Base-by-base conservation (phyloP, 2,888 invertebrate species). In the Diaprepes abbreviatus region DNA sequence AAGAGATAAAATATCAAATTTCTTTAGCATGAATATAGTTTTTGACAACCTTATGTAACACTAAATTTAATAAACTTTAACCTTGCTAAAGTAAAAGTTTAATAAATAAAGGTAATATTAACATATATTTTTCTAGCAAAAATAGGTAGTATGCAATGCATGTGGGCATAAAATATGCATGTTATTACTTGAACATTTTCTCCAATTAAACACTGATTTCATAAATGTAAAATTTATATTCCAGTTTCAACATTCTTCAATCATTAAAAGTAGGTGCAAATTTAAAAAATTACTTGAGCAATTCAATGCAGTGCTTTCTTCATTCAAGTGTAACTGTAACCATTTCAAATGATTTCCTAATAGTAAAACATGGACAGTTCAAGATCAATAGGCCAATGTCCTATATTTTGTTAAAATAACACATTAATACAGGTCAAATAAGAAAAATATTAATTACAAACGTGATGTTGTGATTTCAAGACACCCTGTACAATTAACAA, bases 351-450 rank as follows among this genome's bases (percentile, higher is more conserved):
- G 33, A 52, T 52, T 52, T 28, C 16, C 35, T 14, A 55, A 38
- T 38, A 24, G 3, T 21, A 35, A 12, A 63, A 63, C 28, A 31
- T 40, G 35, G 54, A 17, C 63, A 54, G 38, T 52, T 63, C 63
- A 63, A 63, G 52, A 63, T 63, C 63, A 54, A 50, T 54, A 50
- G 63, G 52, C 54, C 63, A 63, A 17, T 52, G 63, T 9, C 63
- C 54, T 45, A 63, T 54, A 54, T 63, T 62, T 48, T 60, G 4
- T 17, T 14, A 21, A 16, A 24, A 16, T 48, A 19, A 19, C 16
- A 6, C 21, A 7, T 58, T 33, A 48, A 45, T 45, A 45, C 21
- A 54, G 14, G 16, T 33, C 12, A 3, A 17, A 9, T 28, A 12
- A 43, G 10, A 17, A 9, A 19, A 17, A 5, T 19, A n/a, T n/a